Conservation (phyloP, 2,888 invertebrate species). For the Caenorhabditis sinica region DNA sequence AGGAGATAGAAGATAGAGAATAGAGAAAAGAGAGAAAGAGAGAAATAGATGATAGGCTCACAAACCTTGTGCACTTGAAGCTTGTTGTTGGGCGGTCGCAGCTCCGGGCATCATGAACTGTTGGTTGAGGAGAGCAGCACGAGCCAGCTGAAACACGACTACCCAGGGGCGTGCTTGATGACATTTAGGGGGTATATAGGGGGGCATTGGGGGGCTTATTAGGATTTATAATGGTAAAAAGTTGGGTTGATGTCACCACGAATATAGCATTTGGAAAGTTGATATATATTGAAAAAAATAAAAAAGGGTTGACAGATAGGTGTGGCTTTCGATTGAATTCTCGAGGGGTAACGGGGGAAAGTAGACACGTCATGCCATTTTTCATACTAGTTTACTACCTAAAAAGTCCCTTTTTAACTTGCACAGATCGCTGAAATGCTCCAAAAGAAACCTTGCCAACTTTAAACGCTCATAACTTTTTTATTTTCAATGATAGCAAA, state of each 20-base stretch:
- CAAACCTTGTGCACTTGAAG: slow-evolving; percentile 41
- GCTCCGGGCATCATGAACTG: slow-evolving; percentile 44
- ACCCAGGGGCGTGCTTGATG: slow-evolving; percentile 47
- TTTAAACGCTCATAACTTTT: no score
- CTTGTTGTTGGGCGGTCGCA: slow-evolving; percentile 8
- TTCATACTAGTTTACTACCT: no score
- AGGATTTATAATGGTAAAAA: not conserved
- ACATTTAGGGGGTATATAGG: slow-evolving; percentile 25
- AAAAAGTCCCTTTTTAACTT: no score
- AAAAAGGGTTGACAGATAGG: slow-evolving; percentile 18
- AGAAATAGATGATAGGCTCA: not conserved
- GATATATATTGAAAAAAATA: not conserved
- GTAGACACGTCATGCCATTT: slow-evolving; percentile 20
- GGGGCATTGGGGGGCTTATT: slow-evolving; percentile 4
- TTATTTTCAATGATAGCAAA: no score
- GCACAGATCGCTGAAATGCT: no score
- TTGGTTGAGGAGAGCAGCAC: slow-evolving; percentile 56
- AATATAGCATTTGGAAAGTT: slow-evolving; percentile 23
- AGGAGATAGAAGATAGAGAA: slow-evolving; percentile 2
- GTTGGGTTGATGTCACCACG: slow-evolving; percentile 14
- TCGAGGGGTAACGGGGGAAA: slow-evolving; percentile 7
- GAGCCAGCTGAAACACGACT: slow-evolving; percentile 63
- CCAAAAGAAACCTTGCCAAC: no score
- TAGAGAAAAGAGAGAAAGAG: slow-evolving; percentile 23
- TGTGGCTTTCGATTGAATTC: not conserved